These are phyloP conservation scores for Suricata suricatta DNA, from an alignment of 2,113 vertebrate species.

Conservation along the genomic window DNA sequence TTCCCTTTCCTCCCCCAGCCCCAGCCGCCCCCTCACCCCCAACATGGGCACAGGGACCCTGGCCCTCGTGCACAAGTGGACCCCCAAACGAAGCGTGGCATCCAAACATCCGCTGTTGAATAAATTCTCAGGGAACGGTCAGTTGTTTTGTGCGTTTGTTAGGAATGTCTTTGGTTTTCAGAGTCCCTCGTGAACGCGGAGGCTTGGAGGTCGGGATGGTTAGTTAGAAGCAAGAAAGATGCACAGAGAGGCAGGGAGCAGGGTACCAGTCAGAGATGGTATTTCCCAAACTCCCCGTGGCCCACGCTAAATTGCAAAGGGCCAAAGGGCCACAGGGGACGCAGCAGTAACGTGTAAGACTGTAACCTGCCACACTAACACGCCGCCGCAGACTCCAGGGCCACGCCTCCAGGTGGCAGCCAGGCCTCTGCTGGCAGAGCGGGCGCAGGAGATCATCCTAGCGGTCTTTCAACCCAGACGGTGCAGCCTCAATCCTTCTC, in stretches of 20 bases:
- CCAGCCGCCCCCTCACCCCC: background rate
- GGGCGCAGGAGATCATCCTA: background rate
- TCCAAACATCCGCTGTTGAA: background rate
- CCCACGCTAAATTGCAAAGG: background rate
- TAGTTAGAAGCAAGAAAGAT: background rate
- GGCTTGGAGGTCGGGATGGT: background rate
- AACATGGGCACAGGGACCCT: background rate
- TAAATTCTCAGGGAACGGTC: background rate
- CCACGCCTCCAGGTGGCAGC: background rate
- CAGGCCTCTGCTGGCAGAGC: background rate
- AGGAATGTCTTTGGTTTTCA: background rate
- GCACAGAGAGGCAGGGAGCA: background rate
- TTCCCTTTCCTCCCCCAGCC: background rate
- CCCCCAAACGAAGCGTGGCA: rapidly evolving
- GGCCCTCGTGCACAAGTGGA: background rate
- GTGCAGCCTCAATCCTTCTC: background rate
- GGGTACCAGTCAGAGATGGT: background rate
- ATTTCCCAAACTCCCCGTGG: background rate
- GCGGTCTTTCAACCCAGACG: background rate
- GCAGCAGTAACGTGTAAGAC: too few species aligned
- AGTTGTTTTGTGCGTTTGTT: too few species aligned
- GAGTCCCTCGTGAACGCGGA: background rate
- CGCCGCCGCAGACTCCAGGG: background rate
- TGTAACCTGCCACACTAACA: background rate
- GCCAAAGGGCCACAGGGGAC: background rate